Conservation (phyloP, 2,113 vertebrate genomes). For the Pangasianodon hypophthalmus region DNA sequence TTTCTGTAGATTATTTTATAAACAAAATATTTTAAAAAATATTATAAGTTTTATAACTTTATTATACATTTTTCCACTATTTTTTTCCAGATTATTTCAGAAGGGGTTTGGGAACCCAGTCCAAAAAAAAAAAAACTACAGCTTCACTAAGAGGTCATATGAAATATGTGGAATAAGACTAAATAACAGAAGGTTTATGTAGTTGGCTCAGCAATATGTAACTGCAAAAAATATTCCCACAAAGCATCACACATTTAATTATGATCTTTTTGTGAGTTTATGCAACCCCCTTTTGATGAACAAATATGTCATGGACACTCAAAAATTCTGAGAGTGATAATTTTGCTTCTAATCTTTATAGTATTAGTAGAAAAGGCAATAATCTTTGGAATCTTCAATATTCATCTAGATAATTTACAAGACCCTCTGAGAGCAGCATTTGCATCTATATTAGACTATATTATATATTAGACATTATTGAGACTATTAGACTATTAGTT, state of each 20-base stretch:
- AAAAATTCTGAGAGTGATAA: too few species aligned
- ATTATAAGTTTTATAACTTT: background rate
- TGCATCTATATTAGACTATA: too few species aligned
- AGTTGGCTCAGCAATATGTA: background rate
- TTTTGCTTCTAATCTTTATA: too few species aligned
- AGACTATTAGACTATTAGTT: too few species aligned
- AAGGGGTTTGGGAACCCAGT: background rate
- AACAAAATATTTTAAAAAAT: background rate
- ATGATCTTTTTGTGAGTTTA: background rate
- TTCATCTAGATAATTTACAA: background rate
- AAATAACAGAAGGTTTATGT: background rate
- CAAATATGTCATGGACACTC: background rate
- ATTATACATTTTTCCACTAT: background rate
- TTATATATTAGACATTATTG: too few species aligned
- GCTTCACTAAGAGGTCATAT: background rate
- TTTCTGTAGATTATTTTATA: background rate
- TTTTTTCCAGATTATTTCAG: background rate
- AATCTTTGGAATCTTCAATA: background rate
- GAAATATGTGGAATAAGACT: background rate
- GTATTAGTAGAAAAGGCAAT: too few species aligned
- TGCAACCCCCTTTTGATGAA: background rate
- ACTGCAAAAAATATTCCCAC: background rate
- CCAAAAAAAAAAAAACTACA: background rate
- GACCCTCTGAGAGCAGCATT: background rate
- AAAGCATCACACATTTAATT: background rate